A percentile compares a stretch with the other conserved stretches of the same genome.
These are phyloP conservation scores for Epistrophella euchroma DNA, from an alignment of 2,888 invertebrate genomes.

Conservation along the genomic window DNA sequence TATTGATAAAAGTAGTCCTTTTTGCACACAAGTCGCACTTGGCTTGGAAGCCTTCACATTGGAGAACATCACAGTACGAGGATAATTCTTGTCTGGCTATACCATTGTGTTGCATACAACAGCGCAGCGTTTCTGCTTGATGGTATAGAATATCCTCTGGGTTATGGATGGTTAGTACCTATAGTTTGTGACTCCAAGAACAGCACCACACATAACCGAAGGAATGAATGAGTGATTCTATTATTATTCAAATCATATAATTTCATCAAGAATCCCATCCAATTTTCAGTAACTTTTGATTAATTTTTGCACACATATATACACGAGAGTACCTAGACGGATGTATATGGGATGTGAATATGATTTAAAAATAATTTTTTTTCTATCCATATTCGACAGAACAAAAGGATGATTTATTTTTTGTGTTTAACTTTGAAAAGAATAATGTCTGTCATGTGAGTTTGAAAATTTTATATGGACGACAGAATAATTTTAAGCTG, in stretches of 20 bases:
- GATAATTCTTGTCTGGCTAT: slow-evolving; percentile 51
- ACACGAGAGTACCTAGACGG: not conserved
- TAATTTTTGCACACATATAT: slow-evolving; percentile 64
- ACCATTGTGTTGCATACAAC: slow-evolving; percentile 58
- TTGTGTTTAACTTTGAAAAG: not conserved
- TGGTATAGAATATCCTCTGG: slow-evolving; percentile 15
- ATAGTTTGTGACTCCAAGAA: slow-evolving; percentile 1
- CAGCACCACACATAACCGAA: slow-evolving; percentile 28
- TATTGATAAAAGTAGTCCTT: slow-evolving; percentile 66
- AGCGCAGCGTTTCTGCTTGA: slow-evolving; percentile 21
- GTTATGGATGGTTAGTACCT: not conserved
- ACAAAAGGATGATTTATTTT: not conserved
- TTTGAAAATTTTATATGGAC: not conserved
- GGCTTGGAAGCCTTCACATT: slow-evolving; percentile 33
- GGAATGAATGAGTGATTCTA: slow-evolving; percentile 81
- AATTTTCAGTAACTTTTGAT: slow-evolving; percentile 75
- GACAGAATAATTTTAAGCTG: not conserved
- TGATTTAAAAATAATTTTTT: slow-evolving; percentile 8
- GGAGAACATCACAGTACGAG: slow-evolving; percentile 15
- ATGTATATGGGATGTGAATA: slow-evolving; percentile 1
- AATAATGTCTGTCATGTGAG: not conserved
- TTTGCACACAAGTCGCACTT: slow-evolving; percentile 32
- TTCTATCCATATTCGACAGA: slow-evolving; percentile 8
- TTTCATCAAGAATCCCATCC: slow-evolving; percentile 78
- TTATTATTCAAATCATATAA: slow-evolving; percentile 83